phyloP scores from a whole-genome alignment of 1,140 invertebrate species.

The Temnothorax curvispinosus region DNA sequence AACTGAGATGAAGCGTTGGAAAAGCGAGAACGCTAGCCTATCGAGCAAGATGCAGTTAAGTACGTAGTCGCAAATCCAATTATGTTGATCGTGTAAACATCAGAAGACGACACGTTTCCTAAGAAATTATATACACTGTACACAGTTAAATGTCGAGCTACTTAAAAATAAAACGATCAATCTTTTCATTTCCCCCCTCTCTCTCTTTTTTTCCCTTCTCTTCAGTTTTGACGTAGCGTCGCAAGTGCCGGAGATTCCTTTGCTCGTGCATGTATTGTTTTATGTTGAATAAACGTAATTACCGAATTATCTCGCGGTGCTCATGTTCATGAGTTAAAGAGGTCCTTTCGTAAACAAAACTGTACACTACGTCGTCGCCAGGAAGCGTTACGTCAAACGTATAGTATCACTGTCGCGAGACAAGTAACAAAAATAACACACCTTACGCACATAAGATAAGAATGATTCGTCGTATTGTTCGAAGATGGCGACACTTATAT shows the following conservation, averaged over 20 bases:
- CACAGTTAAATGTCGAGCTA: background rate
- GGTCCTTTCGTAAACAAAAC: background rate
- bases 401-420: background rate
- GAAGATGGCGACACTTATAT: background rate
- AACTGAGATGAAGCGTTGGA: background rate
- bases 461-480: background rate
- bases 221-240: background rate
- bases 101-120: background rate
- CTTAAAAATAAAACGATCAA: background rate
- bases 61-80: background rate
- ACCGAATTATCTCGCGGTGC: conserved; percentile 23
- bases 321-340: background rate
- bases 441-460: background rate
- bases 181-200: background rate
- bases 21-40: background rate
- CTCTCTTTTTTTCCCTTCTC: no score
- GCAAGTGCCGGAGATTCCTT: background rate
- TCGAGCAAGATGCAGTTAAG: background rate
- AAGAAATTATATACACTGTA: background rate
- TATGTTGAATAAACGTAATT: conserved; percentile 4
- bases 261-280: background rate
- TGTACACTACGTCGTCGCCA: background rate
- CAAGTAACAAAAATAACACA: background rate
- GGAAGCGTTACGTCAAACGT: background rate
- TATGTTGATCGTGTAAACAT: background rate